Evolutionary conservation across 1,140 invertebrate genomes (phyloP).

Genomic region (Tetragnatha versicolor): DNA sequence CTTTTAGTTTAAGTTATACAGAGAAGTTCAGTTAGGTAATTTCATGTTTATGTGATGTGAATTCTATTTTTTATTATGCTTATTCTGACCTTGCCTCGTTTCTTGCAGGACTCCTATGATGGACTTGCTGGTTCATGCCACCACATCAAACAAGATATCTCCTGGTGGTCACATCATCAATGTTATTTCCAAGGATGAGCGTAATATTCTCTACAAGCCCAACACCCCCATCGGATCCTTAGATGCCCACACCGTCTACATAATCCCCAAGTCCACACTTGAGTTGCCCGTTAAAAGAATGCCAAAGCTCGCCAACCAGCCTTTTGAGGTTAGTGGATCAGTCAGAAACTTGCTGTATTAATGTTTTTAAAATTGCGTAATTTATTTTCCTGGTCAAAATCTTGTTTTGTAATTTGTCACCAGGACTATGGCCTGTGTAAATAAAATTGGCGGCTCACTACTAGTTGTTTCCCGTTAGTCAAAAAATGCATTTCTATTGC

Average conservation of each 20-base stretch:
- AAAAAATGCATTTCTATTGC: too few relatives aligned
- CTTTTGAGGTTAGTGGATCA: constrained; percentile 72
- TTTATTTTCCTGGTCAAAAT: too few relatives aligned
- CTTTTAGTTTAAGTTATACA: too few relatives aligned
- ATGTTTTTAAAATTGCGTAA: too few relatives aligned
- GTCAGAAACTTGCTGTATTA: too few relatives aligned
- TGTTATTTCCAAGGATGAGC: constrained; percentile 66
- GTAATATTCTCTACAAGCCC: constrained; percentile 75
- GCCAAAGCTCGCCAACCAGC: constrained; percentile 66
- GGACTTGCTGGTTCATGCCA: constrained; percentile 80
- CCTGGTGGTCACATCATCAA: constrained; percentile 77
- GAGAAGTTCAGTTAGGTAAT: too few relatives aligned
- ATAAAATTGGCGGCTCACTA: too few relatives aligned
- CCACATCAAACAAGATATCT: constrained; percentile 75
- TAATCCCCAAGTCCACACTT: constrained; percentile 69
- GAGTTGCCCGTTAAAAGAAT: constrained; percentile 47
- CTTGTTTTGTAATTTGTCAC: too few relatives aligned
- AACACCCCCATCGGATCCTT: constrained; percentile 78
- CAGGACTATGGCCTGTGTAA: too few relatives aligned
- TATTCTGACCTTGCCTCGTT: background rate
- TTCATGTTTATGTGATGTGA: too few relatives aligned
- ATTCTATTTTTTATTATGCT: background rate
- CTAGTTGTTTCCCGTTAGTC: too few relatives aligned
- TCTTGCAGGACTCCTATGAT: constrained; percentile 76
- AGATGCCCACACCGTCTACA: constrained; percentile 68